Conservation (phyloP, 2,113 vertebrate genomes). For the Megaleporinus macrocephalus region DNA sequence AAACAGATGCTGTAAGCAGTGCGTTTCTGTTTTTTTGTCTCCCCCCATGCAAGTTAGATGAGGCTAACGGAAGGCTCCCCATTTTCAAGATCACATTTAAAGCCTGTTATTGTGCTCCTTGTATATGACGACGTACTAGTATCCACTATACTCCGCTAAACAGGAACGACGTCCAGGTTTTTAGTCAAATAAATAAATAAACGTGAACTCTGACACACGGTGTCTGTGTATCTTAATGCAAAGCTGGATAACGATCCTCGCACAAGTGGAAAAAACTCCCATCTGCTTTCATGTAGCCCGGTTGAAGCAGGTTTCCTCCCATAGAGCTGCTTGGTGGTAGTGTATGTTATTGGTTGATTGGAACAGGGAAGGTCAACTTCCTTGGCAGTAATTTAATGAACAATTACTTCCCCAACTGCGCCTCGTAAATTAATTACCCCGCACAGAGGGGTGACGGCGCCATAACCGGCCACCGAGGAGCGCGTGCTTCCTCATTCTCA, state of each 20-base stretch:
- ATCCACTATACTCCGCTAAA: not conserved
- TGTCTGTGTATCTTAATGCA: not conserved
- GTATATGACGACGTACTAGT: not conserved
- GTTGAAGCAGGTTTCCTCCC: not conserved
- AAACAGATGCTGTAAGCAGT: not conserved
- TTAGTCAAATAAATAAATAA: not conserved
- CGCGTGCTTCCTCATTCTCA: slow-evolving; percentile 58
- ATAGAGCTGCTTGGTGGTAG: not conserved
- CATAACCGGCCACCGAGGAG: slow-evolving; percentile 59
- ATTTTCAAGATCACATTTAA: not conserved
- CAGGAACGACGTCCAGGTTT: not conserved
- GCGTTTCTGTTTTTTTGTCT: not conserved
- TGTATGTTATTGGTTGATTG: slow-evolving; percentile 18
- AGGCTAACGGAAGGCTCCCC: not conserved
- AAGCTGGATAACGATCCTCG: slow-evolving; percentile 7
- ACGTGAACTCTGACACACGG: not conserved
- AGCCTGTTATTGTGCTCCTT: not conserved
- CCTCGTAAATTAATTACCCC: slow-evolving; percentile 57
- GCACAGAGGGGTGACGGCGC: slow-evolving; percentile 64
- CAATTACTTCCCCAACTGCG: slow-evolving; percentile 60
- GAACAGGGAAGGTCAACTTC: slow-evolving; percentile 49
- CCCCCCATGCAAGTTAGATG: not conserved
- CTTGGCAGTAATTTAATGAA: slow-evolving; percentile 44
- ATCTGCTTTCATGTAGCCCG: not conserved
- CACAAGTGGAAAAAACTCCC: not conserved